phyloP scores from a whole-genome alignment of 1,140 invertebrate species.

The Pseudomyrmex cubaensis region DNA sequence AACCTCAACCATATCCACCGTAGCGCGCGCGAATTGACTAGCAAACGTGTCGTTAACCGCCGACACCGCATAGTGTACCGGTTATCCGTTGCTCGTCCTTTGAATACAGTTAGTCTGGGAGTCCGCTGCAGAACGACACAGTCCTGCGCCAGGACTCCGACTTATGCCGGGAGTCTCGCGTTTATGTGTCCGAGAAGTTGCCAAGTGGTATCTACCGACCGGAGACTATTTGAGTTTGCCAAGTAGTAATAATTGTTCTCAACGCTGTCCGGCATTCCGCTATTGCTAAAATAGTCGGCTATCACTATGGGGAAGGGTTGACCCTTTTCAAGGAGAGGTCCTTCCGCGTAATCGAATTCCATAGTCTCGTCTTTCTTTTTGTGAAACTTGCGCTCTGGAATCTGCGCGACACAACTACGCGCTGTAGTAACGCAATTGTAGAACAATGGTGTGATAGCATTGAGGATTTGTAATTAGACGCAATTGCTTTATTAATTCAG shows the following conservation, averaged over 20 bases:
- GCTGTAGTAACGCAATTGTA: background rate
- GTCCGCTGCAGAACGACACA: background rate
- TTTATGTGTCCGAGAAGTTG: constrained; percentile 43
- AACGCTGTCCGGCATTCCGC: constrained; percentile 37
- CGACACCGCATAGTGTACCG: constrained; percentile 3
- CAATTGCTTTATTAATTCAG: background rate
- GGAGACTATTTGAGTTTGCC: constrained; percentile 67
- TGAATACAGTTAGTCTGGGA: constrained; percentile 41
- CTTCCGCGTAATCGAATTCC: constrained; percentile 27
- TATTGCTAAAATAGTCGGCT: constrained; percentile 31
- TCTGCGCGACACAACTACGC: background rate
- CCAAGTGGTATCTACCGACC: constrained; percentile 27
- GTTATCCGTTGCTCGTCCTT: constrained; percentile 37
- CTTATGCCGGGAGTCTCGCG: constrained; percentile 44
- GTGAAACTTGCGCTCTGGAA: background rate
- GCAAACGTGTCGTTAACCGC: constrained; percentile 28
- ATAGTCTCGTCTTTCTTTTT: background rate
- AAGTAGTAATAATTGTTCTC: constrained; percentile 73
- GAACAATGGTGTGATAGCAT: constrained; percentile 7
- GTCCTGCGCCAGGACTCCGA: constrained; percentile 23
- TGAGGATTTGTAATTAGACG: background rate
- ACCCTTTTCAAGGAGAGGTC: background rate
- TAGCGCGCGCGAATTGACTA: constrained; percentile 16
- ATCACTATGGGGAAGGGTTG: background rate
- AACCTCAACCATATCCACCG: background rate